A percentile compares a stretch with the other conserved stretches of the same genome.
Evolutionary conservation across 2,113 vertebrate species (phyloP).

Genomic region (Galemys pyrenaicus): DNA sequence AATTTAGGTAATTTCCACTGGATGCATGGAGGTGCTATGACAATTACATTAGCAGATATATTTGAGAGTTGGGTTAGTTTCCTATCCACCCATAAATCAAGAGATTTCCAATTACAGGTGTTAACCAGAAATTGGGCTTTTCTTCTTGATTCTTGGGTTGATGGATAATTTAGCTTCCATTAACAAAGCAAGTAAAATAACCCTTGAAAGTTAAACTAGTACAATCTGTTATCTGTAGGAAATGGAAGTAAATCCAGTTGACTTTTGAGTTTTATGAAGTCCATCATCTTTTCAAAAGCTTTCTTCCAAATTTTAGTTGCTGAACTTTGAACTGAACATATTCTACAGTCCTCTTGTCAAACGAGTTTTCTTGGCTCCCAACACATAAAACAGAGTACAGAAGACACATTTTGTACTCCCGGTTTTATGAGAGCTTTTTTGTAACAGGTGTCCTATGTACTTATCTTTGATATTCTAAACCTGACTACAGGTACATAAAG

Average conservation of each 20-base stretch:
- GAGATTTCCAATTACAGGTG: not conserved
- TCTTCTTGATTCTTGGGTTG: constrained; percentile 31
- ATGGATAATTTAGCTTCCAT: constrained; percentile 15
- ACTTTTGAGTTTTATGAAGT: not conserved
- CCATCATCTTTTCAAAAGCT: not conserved
- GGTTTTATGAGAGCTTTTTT: not conserved
- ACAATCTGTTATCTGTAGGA: not conserved
- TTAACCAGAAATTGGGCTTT: constrained; percentile 5
- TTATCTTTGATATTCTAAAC: constrained; percentile 37
- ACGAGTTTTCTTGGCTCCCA: not conserved
- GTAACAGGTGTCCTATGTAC: not conserved
- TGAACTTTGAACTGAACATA: not conserved
- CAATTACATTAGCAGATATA: not conserved
- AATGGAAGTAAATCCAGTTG: not conserved
- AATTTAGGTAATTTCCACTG: not conserved
- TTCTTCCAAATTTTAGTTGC: constrained; percentile 5
- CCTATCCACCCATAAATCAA: not conserved
- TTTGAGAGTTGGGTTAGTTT: not conserved
- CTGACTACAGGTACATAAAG: not conserved
- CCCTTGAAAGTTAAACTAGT: not conserved
- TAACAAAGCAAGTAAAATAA: constrained; percentile 42
- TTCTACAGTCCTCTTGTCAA: not conserved
- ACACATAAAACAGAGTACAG: not conserved
- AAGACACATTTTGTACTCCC: not conserved
- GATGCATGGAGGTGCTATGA: not conserved